phyloP scores from a whole-genome alignment of 2,113 vertebrate genomes.

The Hippocampus mohnikei region DNA sequence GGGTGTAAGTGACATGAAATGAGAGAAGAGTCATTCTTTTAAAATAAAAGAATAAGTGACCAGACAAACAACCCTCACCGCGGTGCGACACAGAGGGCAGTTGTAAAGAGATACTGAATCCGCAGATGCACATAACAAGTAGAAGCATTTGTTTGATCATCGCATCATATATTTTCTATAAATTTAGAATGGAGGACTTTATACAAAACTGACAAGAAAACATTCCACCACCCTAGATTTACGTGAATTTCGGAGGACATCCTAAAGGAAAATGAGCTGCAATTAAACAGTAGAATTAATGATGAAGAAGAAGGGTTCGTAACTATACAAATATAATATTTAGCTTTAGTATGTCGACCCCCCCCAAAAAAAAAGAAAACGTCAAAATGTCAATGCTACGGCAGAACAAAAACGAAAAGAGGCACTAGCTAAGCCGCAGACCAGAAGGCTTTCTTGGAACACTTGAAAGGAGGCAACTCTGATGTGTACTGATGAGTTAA shows the following conservation, averaged over 20 bases:
- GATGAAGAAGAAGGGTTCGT: not conserved
- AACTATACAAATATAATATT: not conserved
- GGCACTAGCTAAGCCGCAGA: constrained; percentile 7
- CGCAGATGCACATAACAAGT: not conserved
- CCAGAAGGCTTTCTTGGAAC: constrained; percentile 12
- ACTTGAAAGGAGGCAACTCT: constrained; percentile 6
- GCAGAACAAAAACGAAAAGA: not conserved
- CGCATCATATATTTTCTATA: not conserved
- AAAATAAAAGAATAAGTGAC: no score
- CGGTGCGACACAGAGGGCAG: not conserved
- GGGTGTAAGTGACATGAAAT: no score
- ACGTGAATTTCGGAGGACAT: constrained; percentile 29
- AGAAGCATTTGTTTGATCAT: not conserved
- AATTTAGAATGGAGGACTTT: not conserved
- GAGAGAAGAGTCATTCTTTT: no score
- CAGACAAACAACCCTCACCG: no score
- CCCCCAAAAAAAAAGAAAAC: not conserved
- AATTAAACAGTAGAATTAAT: not conserved
- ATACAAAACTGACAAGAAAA: not conserved
- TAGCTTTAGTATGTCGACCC: not conserved
- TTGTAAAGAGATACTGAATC: not conserved
- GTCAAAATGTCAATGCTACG: not conserved
- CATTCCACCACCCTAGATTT: not conserved
- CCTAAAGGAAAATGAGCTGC: not conserved
- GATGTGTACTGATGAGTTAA: constrained; percentile 6